Conservation (phyloP, 2,888 invertebrate genomes). For the Ditula angustiorana region DNA sequence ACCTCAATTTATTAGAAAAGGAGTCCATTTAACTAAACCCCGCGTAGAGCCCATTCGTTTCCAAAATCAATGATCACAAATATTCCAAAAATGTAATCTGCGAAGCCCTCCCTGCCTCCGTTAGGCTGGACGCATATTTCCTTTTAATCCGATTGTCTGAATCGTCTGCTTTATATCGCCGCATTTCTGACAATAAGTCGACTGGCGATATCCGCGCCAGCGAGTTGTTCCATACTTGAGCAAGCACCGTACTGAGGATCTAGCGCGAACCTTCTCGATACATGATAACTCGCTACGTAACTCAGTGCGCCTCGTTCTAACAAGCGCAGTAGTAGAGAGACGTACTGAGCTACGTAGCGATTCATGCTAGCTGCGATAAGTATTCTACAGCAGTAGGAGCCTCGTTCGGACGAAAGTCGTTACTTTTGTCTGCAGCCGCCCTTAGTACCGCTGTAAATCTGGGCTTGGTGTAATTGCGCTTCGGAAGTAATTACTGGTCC, state of each 20-base stretch:
- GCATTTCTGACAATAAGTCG: not conserved
- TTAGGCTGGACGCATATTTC: conserved; percentile 12
- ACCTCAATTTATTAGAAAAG: conserved; percentile 38
- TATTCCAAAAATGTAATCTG: conserved; percentile 37
- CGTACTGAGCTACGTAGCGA: no score
- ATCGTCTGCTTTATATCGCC: not conserved
- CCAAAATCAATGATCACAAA: conserved; percentile 38
- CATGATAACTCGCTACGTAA: no score
- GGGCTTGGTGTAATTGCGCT: conserved; percentile 19
- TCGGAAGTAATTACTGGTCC: conserved; percentile 26
- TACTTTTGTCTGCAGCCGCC: conserved; percentile 1
- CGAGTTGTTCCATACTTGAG: not conserved
- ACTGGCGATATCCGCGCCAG: not conserved
- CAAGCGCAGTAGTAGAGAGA: no score
- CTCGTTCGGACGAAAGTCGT: not conserved
- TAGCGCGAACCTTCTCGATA: no score
- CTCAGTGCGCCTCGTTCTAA: no score
- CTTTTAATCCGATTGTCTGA: not conserved
- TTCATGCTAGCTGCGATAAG: not conserved
- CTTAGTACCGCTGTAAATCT: conserved; percentile 29
- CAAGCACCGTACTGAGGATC: no score
- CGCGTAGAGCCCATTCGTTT: conserved; percentile 33
- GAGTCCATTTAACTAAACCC: conserved; percentile 36
- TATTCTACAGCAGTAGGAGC: not conserved
- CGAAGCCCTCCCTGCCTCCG: not conserved